Conservation (phyloP, 2,888 invertebrate genomes). For the Ophraella communa region DNA sequence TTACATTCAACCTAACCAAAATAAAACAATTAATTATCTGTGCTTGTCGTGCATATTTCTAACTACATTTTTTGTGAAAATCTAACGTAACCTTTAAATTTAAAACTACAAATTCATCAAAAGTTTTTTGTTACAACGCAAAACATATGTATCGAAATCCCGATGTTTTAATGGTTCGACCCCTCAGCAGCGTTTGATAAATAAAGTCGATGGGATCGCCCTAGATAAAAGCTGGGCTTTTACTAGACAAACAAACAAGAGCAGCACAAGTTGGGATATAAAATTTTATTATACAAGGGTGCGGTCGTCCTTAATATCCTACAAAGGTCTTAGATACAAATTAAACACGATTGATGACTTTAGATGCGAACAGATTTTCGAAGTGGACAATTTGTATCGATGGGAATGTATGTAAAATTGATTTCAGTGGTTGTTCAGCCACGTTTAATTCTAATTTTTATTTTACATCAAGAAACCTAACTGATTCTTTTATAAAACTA, state of each 20-base stretch:
- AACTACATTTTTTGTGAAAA: too few species aligned
- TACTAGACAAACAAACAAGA: neutral
- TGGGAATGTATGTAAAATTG: too few species aligned
- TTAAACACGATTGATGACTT: too few species aligned
- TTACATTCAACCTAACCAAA: too few species aligned
- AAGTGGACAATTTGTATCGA: too few species aligned
- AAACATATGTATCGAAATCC: neutral
- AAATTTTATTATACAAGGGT: neutral
- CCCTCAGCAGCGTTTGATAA: neutral
- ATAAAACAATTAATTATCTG: too few species aligned
- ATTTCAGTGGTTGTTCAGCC: too few species aligned
- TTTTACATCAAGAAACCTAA: too few species aligned
- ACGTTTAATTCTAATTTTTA: too few species aligned
- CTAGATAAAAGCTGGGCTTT: neutral
- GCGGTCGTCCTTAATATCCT: neutral
- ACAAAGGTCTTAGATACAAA: neutral
- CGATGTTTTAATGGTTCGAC: neutral
- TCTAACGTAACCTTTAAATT: neutral
- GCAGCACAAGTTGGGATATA: neutral
- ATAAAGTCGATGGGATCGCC: conserved; percentile 1
- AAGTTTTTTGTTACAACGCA: neutral
- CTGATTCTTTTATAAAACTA: too few species aligned
- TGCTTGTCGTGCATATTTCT: too few species aligned
- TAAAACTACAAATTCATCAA: neutral
- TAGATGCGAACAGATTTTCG: too few species aligned